Conservation (phyloP, 2,113 vertebrate genomes). For the Malurus alboscapulatus region DNA sequence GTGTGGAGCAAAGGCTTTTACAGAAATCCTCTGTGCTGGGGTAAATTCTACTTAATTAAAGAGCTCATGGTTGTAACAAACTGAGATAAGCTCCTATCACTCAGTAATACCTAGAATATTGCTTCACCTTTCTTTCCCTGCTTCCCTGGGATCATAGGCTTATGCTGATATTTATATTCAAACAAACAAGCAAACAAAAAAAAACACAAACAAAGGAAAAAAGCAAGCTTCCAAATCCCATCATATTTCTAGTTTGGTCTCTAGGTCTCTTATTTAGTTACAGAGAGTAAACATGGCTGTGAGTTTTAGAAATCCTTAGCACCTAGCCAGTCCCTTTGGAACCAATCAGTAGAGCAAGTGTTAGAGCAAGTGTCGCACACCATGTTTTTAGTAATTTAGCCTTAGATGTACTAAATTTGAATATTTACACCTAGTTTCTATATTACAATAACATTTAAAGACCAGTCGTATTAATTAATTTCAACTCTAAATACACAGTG, state of each 20-base stretch:
- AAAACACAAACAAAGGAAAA: not conserved
- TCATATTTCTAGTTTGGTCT: not conserved
- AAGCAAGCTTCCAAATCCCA: not conserved
- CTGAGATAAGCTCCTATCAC: not conserved
- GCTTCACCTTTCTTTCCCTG: not conserved
- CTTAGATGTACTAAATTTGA: not conserved
- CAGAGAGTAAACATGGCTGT: not conserved
- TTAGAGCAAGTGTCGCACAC: not conserved
- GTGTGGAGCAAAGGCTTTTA: not conserved
- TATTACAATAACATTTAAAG: not conserved
- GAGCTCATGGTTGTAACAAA: not conserved
- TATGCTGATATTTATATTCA: not conserved
- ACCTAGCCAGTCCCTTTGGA: not conserved
- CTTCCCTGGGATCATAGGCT: not conserved
- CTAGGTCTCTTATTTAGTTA: not conserved
- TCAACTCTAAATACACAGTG: not conserved
- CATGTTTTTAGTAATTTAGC: not conserved
- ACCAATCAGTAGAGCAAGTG: not conserved
- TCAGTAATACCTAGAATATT: not conserved
- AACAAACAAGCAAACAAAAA: not conserved
- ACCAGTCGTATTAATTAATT: not conserved
- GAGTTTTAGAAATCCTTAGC: not conserved
- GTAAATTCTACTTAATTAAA: not conserved
- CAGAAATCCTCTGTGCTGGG: not conserved
- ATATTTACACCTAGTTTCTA: not conserved